phyloP scores from a whole-genome alignment of 92 coral and sea anemone genomes.

The Parazoanthus swiftii region DNA sequence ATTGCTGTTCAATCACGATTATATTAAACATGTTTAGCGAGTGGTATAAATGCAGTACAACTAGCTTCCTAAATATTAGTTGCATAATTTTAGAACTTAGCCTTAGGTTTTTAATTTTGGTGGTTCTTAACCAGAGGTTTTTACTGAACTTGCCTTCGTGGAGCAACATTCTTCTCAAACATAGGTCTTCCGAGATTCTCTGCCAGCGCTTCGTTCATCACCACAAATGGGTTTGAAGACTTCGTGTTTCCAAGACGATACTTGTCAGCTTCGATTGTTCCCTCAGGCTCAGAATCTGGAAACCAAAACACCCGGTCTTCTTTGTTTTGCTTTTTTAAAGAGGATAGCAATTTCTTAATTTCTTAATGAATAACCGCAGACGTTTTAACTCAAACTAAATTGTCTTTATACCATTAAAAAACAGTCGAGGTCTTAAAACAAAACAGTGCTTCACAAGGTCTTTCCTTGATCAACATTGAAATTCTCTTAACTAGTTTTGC shows the following conservation, averaged over 20 bases:
- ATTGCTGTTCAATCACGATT: no score
- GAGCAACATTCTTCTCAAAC: conserved; percentile 91
- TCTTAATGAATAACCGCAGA: neutral
- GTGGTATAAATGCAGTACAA: no score
- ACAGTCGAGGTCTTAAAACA: no score
- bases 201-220: conserved; percentile 85
- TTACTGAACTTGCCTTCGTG: conserved; percentile 59
- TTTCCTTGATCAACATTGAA: neutral
- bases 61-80: no score
- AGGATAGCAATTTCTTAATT: neutral
- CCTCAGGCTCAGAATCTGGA: conserved; percentile 24
- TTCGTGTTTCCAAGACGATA: conserved; percentile 24
- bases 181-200: conserved; percentile 90
- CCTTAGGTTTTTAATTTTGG: no score
- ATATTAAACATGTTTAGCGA: no score
- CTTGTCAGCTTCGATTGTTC: conserved; percentile 32
- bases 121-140: neutral
- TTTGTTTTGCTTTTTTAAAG: no score
- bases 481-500: neutral
- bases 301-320: neutral
- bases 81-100: no score
- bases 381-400: neutral
- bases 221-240: conserved; percentile 90
- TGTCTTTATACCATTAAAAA: no score
- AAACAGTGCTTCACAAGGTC: no score